Conservation (phyloP, 2,888 invertebrate species). For the Leptogaster cylindrica region DNA sequence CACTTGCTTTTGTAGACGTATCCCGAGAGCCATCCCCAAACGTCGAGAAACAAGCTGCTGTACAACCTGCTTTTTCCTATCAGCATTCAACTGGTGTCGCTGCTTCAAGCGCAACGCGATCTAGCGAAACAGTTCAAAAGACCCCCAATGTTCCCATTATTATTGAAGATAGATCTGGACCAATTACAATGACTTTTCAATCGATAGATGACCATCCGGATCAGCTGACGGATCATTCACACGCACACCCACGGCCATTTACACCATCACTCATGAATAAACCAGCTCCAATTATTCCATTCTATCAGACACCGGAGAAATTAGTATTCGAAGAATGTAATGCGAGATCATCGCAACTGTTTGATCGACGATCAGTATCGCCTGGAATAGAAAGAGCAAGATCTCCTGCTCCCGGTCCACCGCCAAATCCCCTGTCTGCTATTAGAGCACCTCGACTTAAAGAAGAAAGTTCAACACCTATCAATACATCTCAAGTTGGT, state of each 20-base stretch:
- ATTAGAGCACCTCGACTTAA: constrained; percentile 71
- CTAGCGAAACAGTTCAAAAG: constrained; percentile 46
- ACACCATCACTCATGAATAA: constrained; percentile 75
- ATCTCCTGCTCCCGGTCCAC: constrained; percentile 76
- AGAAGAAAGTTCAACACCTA: constrained; percentile 58
- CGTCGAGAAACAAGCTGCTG: constrained; percentile 54
- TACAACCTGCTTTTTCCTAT: constrained; percentile 37
- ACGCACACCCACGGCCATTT: constrained; percentile 63
- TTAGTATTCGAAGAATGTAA: constrained; percentile 72
- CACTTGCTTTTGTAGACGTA: constrained; percentile 61
- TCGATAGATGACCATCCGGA: constrained; percentile 67
- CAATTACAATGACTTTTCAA: constrained; percentile 71
- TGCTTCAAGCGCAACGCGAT: constrained; percentile 47
- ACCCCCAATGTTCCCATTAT: constrained; percentile 52
- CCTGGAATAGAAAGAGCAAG: constrained; percentile 72
- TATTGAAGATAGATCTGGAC: constrained; percentile 64
- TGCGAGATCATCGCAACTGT: constrained; percentile 67
- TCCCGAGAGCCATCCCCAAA: constrained; percentile 50
- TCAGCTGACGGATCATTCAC: constrained; percentile 57
- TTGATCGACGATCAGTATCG: constrained; percentile 71
- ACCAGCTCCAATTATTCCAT: constrained; percentile 77
- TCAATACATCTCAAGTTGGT: constrained; percentile 56
- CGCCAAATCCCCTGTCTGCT: constrained; percentile 69
- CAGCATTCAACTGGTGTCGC: constrained; percentile 45
- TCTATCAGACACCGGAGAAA: constrained; percentile 74